These are phyloP conservation scores for Alligator sinensis DNA, from an alignment of 2,113 vertebrate genomes.

Conservation along the genomic window DNA sequence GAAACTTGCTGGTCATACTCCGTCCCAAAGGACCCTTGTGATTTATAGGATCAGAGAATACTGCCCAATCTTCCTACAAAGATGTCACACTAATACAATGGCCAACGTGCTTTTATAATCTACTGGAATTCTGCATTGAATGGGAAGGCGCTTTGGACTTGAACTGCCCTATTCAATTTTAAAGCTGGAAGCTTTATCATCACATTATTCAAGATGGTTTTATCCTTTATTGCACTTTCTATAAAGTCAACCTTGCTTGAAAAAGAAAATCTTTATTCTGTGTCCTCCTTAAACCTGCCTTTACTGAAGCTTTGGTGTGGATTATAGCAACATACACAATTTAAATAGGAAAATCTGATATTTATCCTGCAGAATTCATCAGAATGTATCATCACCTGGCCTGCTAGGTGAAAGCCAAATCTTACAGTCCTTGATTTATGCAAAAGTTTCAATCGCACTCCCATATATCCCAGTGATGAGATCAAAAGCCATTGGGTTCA, in stretches of 20 bases:
- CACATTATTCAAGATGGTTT: neutral
- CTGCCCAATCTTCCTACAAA: too few relatives aligned
- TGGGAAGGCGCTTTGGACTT: too few relatives aligned
- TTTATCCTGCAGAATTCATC: neutral
- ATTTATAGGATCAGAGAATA: too few relatives aligned
- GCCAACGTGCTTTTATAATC: too few relatives aligned
- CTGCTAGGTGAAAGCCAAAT: neutral
- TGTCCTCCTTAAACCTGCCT: neutral
- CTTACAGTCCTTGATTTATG: neutral
- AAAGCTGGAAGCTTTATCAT: too few relatives aligned
- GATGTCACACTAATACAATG: too few relatives aligned
- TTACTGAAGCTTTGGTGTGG: neutral
- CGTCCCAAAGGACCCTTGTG: too few relatives aligned
- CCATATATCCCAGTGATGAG: neutral
- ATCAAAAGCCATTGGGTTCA: conserved; percentile 11
- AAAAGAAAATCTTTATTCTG: neutral
- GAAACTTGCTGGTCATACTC: too few relatives aligned
- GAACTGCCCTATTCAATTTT: too few relatives aligned
- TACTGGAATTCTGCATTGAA: too few relatives aligned
- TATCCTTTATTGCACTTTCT: neutral
- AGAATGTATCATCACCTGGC: neutral
- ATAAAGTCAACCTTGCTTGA: neutral
- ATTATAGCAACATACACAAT: neutral
- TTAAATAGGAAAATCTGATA: neutral
- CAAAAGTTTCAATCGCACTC: neutral